Evolutionary conservation across 2,888 invertebrate species (phyloP), one percentile per base, ranked within the genome.

Genomic region (Baronia brevicornis): DNA sequence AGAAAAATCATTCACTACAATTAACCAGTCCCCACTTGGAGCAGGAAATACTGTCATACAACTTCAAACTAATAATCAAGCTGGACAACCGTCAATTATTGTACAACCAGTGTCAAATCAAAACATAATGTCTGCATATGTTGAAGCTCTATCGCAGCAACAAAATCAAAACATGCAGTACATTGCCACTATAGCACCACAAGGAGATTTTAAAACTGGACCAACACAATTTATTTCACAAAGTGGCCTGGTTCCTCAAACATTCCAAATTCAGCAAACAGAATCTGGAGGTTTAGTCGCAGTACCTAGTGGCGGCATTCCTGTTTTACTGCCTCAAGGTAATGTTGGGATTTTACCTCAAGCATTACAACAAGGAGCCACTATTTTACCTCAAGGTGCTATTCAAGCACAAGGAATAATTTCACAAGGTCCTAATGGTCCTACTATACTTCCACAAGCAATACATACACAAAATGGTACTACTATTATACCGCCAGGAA

Each of bases 151-250:
- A 44, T 90, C 90, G 28, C 91, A 90, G 51, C 89, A 89, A 45
- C 87, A 89, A 33, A 88, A 88, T 36, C 90, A 90, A 60, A 90
- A 90, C 57, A 82, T 93, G 66, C 93, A 93, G 53, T 93, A 93
- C 51, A 89, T 93, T 24, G 88, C 92, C 5, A 88, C 92, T 0
- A 87, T 90, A 38, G 86, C 88, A 0, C 88, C 89, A 3, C 89
- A 89, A 60, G 79, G 79, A 31, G 88, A 88, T 24, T 87, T 72
- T 26, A 88, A 88, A 46, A 72, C 82, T 1, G 72, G 75, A 8
- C 82, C 80, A 2, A 85, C 87, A 17, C 87, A 88, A 41, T 88
- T 86, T 37, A 69, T 87, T 39, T 85, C 86, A 6, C 79, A 86
- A 49, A 70, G 85, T 51, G 80, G 85, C 23, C 61, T 87, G 12